phyloP scores from a whole-genome alignment of 1,140 invertebrate genomes.

The Sarcophaga peregrina region DNA sequence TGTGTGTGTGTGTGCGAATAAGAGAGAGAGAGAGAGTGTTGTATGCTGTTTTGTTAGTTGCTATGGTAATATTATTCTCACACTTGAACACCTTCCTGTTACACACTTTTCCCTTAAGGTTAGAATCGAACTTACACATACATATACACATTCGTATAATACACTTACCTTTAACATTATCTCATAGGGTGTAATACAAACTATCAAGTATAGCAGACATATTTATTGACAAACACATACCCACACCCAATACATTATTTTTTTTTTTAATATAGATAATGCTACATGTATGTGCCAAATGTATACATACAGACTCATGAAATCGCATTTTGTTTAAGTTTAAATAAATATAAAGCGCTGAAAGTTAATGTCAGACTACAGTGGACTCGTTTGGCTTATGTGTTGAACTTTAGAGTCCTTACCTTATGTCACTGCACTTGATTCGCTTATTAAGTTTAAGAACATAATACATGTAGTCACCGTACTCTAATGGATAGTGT shows the following conservation, averaged over 20 bases:
- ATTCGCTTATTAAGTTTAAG: too few species aligned
- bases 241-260: too few species aligned
- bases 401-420: too few species aligned
- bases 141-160: background rate
- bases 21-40: too few species aligned
- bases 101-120: background rate
- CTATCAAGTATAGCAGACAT: background rate
- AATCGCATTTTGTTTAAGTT: background rate
- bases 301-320: background rate
- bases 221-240: too few species aligned
- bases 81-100: background rate
- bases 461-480: too few species aligned
- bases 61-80: conserved; percentile 11
- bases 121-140: background rate
- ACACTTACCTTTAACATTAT: background rate
- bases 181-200: background rate
- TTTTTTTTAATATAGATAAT: background rate
- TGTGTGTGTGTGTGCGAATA: too few species aligned
- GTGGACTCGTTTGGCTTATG: background rate
- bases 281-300: background rate
- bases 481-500: too few species aligned
- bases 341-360: background rate
- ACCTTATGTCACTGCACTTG: too few species aligned
- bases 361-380: background rate
- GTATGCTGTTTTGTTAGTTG: background rate